These are phyloP conservation scores for Manis pentadactyla DNA, from an alignment of 2,797 vertebrate genomes.

Conservation along the genomic window DNA sequence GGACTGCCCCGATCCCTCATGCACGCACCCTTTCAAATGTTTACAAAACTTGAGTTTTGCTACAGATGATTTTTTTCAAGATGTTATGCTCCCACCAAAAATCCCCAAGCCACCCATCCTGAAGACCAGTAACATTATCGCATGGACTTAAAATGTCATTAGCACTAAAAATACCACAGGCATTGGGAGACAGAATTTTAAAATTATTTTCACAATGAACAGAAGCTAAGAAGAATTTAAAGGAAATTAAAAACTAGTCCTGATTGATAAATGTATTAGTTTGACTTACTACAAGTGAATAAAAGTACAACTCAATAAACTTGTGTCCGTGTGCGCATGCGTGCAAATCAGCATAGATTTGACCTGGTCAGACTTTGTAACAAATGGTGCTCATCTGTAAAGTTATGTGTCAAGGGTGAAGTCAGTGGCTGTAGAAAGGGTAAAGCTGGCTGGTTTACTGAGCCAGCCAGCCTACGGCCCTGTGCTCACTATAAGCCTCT, in stretches of 20 bases:
- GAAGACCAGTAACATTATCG: background rate
- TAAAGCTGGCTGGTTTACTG: too few relatives aligned
- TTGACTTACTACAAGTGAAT: background rate
- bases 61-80: background rate
- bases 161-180: background rate
- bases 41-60: background rate
- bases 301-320: background rate
- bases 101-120: background rate
- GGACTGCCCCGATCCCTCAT: accelerated
- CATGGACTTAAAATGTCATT: background rate
- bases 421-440: accelerated
- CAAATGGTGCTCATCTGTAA: background rate
- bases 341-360: background rate
- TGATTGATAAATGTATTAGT: background rate
- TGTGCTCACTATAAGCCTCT: background rate
- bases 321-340: background rate
- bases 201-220: background rate
- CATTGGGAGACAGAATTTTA: background rate
- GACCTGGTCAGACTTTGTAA: background rate
- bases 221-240: background rate
- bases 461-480: accelerated
- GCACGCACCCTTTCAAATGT: background rate
- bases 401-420: background rate
- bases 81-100: background rate
- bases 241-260: background rate